These are phyloP conservation scores for Lydus trimaculatus DNA, from an alignment of 2,888 invertebrate genomes.

Conservation along the genomic window DNA sequence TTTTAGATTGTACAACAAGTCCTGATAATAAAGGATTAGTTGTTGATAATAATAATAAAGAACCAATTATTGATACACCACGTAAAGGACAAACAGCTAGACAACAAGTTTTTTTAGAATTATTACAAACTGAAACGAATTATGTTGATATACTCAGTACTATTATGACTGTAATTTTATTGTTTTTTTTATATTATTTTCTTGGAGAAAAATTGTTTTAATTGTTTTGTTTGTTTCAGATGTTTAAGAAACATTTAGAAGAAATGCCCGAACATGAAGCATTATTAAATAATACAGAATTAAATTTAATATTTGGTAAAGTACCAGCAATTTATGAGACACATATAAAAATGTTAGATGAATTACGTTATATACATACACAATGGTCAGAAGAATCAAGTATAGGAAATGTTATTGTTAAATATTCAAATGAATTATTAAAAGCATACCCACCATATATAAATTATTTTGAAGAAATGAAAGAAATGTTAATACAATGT, in stretches of 20 bases:
- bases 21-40: slow-evolving; percentile 70
- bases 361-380: slow-evolving; percentile 70
- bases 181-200: slow-evolving; percentile 3
- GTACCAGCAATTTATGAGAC: slow-evolving; percentile 94
- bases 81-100: slow-evolving; percentile 76
- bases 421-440: slow-evolving; percentile 85
- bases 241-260: slow-evolving; percentile 93
- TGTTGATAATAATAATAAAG: slow-evolving; percentile 60
- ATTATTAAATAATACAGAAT: slow-evolving; percentile 87
- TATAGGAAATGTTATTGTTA: slow-evolving; percentile 79
- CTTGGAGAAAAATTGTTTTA: not conserved
- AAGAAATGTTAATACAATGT: slow-evolving; percentile 89
- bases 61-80: slow-evolving; percentile 65
- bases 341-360: slow-evolving; percentile 81
- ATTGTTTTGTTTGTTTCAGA: slow-evolving; percentile 63
- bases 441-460: slow-evolving; percentile 98
- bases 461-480: slow-evolving; percentile 97
- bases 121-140: slow-evolving; percentile 96
- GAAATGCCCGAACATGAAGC: slow-evolving; percentile 82
- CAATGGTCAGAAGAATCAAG: slow-evolving; percentile 85
- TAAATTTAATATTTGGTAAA: slow-evolving; percentile 95
- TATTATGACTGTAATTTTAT: slow-evolving; percentile 79
- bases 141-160: slow-evolving; percentile 95
- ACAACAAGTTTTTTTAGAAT: slow-evolving; percentile 87
- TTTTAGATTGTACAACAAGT: slow-evolving; percentile 87